A percentile compares a stretch with the other conserved stretches of the same genome.
phyloP scores from a whole-genome alignment of 2,888 invertebrate species.

The Parnassius mnemosyne region DNA sequence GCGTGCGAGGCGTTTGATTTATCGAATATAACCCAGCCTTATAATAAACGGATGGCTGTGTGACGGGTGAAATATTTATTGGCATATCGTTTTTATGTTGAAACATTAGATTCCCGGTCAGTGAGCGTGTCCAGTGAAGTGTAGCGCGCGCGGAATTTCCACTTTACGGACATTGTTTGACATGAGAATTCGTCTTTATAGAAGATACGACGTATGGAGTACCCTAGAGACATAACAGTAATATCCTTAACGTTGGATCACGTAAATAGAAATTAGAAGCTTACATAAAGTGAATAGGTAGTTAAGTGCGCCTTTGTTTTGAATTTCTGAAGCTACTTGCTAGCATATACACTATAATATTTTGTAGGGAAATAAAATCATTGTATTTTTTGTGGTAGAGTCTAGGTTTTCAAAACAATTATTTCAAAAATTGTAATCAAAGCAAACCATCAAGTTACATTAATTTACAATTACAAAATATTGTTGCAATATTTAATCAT shows the following conservation, averaged over 20 bases:
- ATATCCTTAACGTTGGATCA: constrained; percentile 10
- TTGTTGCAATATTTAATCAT: too few species aligned
- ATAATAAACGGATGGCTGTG: constrained; percentile 30
- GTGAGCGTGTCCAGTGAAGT: constrained; percentile 47
- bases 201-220: constrained; percentile 15
- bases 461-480: too few species aligned
- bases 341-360: too few species aligned
- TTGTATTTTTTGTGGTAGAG: too few species aligned
- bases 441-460: too few species aligned
- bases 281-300: neutral
- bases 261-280: constrained; percentile 10
- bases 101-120: constrained; percentile 52
- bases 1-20: constrained; percentile 35
- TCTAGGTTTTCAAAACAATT: too few species aligned
- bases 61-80: constrained; percentile 47
- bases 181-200: constrained; percentile 46
- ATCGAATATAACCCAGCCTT: constrained; percentile 30
- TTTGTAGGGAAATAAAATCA: too few species aligned
- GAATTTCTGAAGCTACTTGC: neutral
- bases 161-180: constrained; percentile 51
- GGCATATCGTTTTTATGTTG: constrained; percentile 51
- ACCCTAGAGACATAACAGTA: constrained; percentile 3
- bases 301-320: neutral
- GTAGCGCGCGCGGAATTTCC: constrained; percentile 57
- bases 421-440: too few species aligned